These are phyloP conservation scores for Conger conger DNA, from an alignment of 2,113 vertebrate species.

Conservation along the genomic window DNA sequence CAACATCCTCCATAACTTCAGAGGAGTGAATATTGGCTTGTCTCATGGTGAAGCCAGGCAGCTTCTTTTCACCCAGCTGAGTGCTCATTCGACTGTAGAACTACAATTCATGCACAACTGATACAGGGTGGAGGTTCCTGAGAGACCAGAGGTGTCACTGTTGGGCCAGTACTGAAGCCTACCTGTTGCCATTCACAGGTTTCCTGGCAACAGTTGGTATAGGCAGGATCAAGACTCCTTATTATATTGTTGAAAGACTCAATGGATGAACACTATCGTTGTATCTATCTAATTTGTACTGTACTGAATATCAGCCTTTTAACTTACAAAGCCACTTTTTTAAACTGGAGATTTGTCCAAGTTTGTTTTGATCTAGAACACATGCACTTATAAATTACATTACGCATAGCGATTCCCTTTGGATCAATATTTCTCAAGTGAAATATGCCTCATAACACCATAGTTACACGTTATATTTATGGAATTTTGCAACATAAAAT, in stretches of 20 bases:
- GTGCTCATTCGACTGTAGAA: not conserved
- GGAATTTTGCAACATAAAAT: not conserved
- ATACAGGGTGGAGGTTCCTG: not conserved
- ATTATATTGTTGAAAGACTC: not conserved
- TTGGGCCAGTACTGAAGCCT: not conserved
- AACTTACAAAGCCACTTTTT: too few relatives aligned
- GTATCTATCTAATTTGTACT: not conserved
- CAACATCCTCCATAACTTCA: not conserved
- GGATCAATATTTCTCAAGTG: too few relatives aligned
- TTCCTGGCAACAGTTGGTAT: too few relatives aligned
- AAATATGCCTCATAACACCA: too few relatives aligned
- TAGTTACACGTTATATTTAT: too few relatives aligned
- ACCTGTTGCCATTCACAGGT: too few relatives aligned
- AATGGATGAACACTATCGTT: not conserved
- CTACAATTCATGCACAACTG: not conserved
- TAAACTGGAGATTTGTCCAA: too few relatives aligned
- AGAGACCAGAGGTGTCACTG: not conserved
- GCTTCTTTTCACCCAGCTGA: too few relatives aligned
- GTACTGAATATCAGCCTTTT: too few relatives aligned
- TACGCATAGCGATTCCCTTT: too few relatives aligned
- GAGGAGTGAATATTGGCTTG: not conserved
- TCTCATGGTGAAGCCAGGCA: not conserved
- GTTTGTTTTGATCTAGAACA: too few relatives aligned
- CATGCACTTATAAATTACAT: too few relatives aligned
- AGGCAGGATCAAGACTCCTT: not conserved